These are phyloP conservation scores for Tetropium fuscum DNA, from an alignment of 2,888 invertebrate genomes.

Conservation along the genomic window DNA sequence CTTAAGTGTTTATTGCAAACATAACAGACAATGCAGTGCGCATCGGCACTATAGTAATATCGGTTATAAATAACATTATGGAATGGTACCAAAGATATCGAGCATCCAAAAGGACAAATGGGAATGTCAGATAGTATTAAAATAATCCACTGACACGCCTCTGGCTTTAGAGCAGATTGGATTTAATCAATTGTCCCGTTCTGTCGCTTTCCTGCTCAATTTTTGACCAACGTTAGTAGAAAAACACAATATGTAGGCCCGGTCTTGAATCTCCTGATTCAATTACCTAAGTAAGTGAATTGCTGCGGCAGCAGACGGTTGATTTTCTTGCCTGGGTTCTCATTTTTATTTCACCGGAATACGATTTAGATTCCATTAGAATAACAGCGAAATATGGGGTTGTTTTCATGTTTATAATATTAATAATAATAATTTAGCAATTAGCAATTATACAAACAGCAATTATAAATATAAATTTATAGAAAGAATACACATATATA, in stretches of 20 bases:
- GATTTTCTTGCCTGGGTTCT: too few species aligned
- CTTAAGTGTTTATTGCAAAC: too few species aligned
- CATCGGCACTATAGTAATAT: constrained; percentile 10
- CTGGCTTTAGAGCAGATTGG: neutral
- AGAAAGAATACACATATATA: too few species aligned
- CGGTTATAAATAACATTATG: neutral
- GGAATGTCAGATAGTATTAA: neutral
- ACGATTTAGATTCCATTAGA: too few species aligned
- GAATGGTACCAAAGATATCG: neutral
- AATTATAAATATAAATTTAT: too few species aligned
- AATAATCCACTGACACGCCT: constrained; percentile 2
- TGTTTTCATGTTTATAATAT: too few species aligned
- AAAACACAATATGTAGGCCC: constrained; percentile 3
- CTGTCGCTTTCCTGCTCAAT: constrained; percentile 4
- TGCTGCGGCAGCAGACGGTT: constrained; percentile 2
- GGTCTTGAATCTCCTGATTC: neutral
- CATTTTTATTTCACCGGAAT: too few species aligned
- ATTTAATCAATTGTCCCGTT: constrained; percentile 11
- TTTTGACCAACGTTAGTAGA: constrained; percentile 12
- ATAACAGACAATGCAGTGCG: too few species aligned
- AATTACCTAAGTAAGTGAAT: constrained; percentile 4
- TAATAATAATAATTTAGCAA: too few species aligned
- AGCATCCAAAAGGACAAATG: neutral
- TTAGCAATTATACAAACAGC: too few species aligned
- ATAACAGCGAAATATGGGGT: too few species aligned